Percentiles rank a stretch among this genome's conserved stretches.
phyloP scores from a whole-genome alignment of 2,797 vertebrate genomes.

The Xiphophorus birchmanni region DNA sequence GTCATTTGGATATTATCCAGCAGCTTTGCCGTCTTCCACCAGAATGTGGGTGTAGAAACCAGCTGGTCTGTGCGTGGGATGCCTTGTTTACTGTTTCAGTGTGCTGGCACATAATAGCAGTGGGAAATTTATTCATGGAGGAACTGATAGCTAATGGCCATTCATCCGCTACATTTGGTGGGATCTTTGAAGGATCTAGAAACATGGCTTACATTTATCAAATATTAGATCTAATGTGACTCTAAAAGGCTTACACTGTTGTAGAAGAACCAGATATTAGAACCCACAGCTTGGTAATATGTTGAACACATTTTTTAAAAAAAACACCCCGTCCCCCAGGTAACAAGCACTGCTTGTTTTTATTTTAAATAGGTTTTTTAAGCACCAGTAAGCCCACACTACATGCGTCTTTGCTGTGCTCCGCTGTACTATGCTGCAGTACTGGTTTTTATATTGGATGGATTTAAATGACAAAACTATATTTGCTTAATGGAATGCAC shows the following conservation, averaged over 20 bases:
- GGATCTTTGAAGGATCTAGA: constrained; percentile 25
- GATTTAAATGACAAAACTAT: too few species aligned
- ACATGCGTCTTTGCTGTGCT: too few species aligned
- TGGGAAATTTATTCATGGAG: constrained; percentile 57
- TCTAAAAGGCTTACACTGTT: background rate
- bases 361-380: too few species aligned
- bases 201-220: constrained; percentile 1
- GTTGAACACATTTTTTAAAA: background rate
- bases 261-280: background rate
- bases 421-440: too few species aligned
- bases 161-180: constrained; percentile 24
- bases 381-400: too few species aligned
- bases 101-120: constrained; percentile 62
- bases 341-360: too few species aligned
- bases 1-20: constrained; percentile 69
- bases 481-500: background rate
- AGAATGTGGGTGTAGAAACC: constrained; percentile 79
- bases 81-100: constrained; percentile 77
- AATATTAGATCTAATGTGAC: background rate
- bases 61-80: constrained; percentile 81
- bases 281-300: background rate
- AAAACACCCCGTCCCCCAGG: too few species aligned
- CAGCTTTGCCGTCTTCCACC: constrained; percentile 73
- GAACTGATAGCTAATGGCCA: constrained; percentile 23
- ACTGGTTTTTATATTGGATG: too few species aligned